Conservation (phyloP, 2,113 vertebrate genomes). For the Circaetus gallicus region DNA sequence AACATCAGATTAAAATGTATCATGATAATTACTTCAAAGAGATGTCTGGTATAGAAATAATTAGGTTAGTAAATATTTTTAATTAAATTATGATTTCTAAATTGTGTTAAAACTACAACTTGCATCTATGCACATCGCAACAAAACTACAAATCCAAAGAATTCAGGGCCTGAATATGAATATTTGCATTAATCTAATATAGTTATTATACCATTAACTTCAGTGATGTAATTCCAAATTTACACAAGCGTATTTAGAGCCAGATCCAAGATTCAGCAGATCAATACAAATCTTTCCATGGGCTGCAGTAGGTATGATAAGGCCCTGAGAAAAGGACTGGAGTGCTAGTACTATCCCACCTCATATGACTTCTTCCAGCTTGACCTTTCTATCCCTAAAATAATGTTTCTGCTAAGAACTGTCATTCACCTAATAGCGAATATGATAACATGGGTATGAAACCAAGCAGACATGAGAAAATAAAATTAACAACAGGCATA, state of each 20-base stretch:
- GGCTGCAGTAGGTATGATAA: not conserved
- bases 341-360: not conserved
- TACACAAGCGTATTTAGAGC: constrained; percentile 30
- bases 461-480: not conserved
- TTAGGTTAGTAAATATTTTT: constrained; percentile 65
- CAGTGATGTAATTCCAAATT: constrained; percentile 49
- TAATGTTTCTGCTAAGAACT: not conserved
- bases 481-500: not conserved
- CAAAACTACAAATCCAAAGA: constrained; percentile 12
- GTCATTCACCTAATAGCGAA: not conserved
- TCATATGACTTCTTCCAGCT: not conserved
- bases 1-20: constrained; percentile 62
- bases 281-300: constrained; percentile 33
- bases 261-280: constrained; percentile 23
- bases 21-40: constrained; percentile 62
- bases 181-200: constrained; percentile 44
- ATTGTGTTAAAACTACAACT: constrained; percentile 54
- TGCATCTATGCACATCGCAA: not conserved
- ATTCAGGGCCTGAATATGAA: constrained; percentile 7
- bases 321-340: not conserved
- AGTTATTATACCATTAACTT: constrained; percentile 28
- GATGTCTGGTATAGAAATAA: constrained; percentile 56
- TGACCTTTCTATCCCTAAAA: not conserved
- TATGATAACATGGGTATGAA: not conserved
- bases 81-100: constrained; percentile 60